Percentiles rank a stretch among this genome's conserved stretches.
Evolutionary conservation across 1,140 invertebrate genomes (phyloP).

Genomic region (Oscheius sp.): DNA sequence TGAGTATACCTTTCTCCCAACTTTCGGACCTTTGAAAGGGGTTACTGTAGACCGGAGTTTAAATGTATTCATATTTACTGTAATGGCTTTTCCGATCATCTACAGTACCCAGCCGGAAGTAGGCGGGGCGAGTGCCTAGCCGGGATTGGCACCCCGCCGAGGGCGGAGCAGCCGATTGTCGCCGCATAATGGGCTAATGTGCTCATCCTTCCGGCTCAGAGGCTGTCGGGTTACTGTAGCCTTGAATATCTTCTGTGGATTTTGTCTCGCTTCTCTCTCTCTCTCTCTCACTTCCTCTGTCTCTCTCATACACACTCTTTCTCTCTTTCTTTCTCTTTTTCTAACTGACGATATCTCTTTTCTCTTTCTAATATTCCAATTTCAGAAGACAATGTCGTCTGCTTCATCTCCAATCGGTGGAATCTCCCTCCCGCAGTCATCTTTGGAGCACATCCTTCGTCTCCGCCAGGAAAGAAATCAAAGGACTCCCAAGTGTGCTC

Average conservation of each 20-base stretch:
- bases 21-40: no score
- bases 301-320: not conserved
- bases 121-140: not conserved
- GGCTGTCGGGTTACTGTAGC: constrained; percentile 5
- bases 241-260: no score
- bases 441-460: constrained; percentile 50
- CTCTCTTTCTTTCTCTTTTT: not conserved
- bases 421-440: not conserved
- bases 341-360: no score
- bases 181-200: constrained; percentile 5
- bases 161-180: constrained; percentile 7
- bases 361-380: not conserved
- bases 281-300: not conserved
- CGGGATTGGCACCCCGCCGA: not conserved
- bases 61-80: no score
- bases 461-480: constrained; percentile 57
- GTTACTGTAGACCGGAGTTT: no score
- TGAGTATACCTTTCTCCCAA: no score
- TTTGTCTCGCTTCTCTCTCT: no score
- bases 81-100: no score
- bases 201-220: constrained; percentile 4
- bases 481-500: constrained; percentile 94
- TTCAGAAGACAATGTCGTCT: constrained; percentile 5
- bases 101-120: no score
- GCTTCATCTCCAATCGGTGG: not conserved